Conservation (phyloP, 92 coral and sea anemone species). For the Parazoanthus darwini region DNA sequence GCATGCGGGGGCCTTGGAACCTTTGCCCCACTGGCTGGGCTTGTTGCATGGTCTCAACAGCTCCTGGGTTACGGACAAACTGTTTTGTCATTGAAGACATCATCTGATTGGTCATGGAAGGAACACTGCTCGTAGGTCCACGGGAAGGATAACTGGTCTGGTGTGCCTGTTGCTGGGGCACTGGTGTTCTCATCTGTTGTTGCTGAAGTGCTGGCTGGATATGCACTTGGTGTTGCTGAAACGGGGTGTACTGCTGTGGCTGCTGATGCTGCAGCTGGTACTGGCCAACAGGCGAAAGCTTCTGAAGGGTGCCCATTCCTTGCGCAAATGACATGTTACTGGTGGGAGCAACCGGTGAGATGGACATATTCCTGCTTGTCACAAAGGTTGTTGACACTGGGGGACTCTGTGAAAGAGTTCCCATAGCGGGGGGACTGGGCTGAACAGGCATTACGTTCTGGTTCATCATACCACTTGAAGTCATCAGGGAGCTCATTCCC, state of each 20-base stretch:
- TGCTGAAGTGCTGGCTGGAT: constrained; percentile 63
- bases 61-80: constrained; percentile 66
- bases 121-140: constrained; percentile 56
- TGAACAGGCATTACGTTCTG: constrained; percentile 70
- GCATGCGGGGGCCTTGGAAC: constrained; percentile 43
- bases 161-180: constrained; percentile 70
- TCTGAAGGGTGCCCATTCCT: constrained; percentile 76
- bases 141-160: constrained; percentile 69
- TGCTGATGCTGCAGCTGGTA: constrained; percentile 82
- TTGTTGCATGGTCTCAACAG: constrained; percentile 71
- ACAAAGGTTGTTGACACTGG: constrained; percentile 75
- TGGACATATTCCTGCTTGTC: constrained; percentile 81
- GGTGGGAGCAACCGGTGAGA: constrained; percentile 88
- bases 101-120: constrained; percentile 75
- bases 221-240: constrained; percentile 80
- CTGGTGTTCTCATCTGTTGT: constrained; percentile 56
- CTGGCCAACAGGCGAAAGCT: constrained; percentile 79
- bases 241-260: constrained; percentile 85
- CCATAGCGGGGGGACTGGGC: constrained; percentile 73
- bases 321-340: constrained; percentile 65
- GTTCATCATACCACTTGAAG: constrained; percentile 59
- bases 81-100: constrained; percentile 76
- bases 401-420: constrained; percentile 86
- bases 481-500: constrained; percentile 52
- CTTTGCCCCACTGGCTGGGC: constrained; percentile 52